These are phyloP conservation scores for Hippoglossus hippoglossus DNA, from an alignment of 2,797 vertebrate genomes.

Conservation along the genomic window DNA sequence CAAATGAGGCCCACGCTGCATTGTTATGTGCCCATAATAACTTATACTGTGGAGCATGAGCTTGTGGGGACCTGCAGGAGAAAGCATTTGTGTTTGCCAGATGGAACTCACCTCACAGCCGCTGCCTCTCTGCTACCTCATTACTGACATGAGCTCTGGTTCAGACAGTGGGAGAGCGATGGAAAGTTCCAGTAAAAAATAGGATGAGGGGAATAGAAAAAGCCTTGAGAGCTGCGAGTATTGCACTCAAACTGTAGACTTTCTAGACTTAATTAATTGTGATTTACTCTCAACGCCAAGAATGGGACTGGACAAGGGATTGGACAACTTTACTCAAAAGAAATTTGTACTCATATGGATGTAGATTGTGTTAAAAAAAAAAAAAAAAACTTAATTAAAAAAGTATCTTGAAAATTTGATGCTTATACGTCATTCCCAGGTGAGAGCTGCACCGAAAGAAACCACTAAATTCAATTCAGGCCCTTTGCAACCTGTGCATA, in stretches of 20 bases:
- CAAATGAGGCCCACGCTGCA: slow-evolving; percentile 84
- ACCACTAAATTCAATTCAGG: background rate
- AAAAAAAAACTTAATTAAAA: background rate
- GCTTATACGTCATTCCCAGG: background rate
- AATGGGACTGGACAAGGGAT: background rate
- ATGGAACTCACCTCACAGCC: slow-evolving; percentile 81
- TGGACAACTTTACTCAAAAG: background rate
- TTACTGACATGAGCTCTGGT: slow-evolving; percentile 81
- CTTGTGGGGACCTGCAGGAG: slow-evolving; percentile 79
- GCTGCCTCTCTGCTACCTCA: slow-evolving; percentile 76
- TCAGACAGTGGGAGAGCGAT: slow-evolving; percentile 67
- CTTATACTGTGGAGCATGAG: slow-evolving; percentile 77
- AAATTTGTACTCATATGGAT: background rate
- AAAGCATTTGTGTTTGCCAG: slow-evolving; percentile 64
- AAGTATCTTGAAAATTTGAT: too few relatives aligned
- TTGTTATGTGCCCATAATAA: slow-evolving; percentile 81
- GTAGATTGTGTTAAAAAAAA: background rate
- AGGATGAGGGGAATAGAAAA: slow-evolving; percentile 41
- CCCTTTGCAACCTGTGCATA: background rate
- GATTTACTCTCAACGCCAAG: background rate
- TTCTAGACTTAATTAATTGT: background rate
- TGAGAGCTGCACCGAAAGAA: background rate
- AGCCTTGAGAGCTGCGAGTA: slow-evolving; percentile 37
- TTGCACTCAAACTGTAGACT: slow-evolving; percentile 5
- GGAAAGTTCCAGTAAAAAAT: slow-evolving; percentile 62